phyloP scores from a whole-genome alignment of 1,140 invertebrate species.

The Dufourea novaeangliae region DNA sequence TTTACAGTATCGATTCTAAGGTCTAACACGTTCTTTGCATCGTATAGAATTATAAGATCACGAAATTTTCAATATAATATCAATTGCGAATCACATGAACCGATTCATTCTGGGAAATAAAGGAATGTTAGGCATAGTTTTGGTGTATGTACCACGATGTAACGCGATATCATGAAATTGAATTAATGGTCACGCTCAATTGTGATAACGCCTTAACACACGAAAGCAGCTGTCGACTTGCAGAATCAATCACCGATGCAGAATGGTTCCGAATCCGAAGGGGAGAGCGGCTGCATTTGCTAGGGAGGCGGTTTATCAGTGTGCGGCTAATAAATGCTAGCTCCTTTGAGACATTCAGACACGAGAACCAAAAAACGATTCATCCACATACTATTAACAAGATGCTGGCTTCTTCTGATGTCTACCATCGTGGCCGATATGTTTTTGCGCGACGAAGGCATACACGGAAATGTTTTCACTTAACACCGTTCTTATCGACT shows the following conservation, averaged over 20 bases:
- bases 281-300: constrained; percentile 90
- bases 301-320: constrained; percentile 77
- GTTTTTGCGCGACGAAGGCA: constrained; percentile 34
- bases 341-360: constrained; percentile 49
- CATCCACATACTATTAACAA: constrained; percentile 59
- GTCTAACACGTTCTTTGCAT: constrained; percentile 7
- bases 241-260: constrained; percentile 89
- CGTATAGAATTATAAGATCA: neutral
- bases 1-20: neutral
- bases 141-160: constrained; percentile 20
- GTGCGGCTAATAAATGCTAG: constrained; percentile 50
- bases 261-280: constrained; percentile 87
- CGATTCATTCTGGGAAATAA: neutral
- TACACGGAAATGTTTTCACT: constrained; percentile 31
- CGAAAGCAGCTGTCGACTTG: constrained; percentile 87
- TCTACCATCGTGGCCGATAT: constrained; percentile 57
- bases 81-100: neutral
- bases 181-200: constrained; percentile 3
- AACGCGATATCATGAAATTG: neutral
- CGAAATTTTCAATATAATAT: neutral
- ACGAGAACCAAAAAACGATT: constrained; percentile 46
- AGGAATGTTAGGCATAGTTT: constrained; percentile 12
- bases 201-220: constrained; percentile 79
- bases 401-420: constrained; percentile 70
- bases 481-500: constrained; percentile 29